Evolutionary conservation across 2,888 invertebrate species (phyloP), one percentile per base, ranked within the genome.

Genomic region (Arenicola marina): DNA sequence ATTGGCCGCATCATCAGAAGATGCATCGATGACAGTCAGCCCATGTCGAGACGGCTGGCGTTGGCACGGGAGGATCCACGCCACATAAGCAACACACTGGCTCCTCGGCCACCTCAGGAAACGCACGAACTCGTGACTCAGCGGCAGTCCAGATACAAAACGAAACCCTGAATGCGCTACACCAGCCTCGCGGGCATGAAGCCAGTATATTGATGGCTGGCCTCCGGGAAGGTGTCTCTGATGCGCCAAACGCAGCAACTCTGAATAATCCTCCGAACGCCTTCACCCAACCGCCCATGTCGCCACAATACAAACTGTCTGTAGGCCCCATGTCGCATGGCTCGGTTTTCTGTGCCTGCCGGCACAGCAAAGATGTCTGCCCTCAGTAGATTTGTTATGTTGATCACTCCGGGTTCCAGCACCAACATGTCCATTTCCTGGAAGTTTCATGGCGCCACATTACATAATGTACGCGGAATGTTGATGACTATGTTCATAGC

Each of bases 231-330:
- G 26, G 57, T 58, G 29, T 68, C 68, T 11, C 69, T n/a, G 15
- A 71, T 68, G 43, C 43, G 55, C 63, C 64, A 63, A 11, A 70
- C 67, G 55, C 63, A 63, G 38, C 69, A 70, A 3, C 62, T 65
- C 1, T 68, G 69, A 28, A 71, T 61, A 0, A 67, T 68, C 11
- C 64, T 32, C 11, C 69, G 11, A 28, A 53, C 59, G 3, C 69
- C 67, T 4, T 31, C 51, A 4, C 64, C 68, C 4, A 71, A 59
- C 1, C 66, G 28, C 1, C 69, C 69, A 62, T 64, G 59, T 7
- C 46, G 34, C 67, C 69, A 69, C n/a, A 66, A 26, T 1, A 61
- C 44, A 34, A 60, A 69, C 45, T 71, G 66, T 38, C 67, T 65
- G 43, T 71, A 69, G 28, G 64, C 65, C 11, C 55, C 64, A 56